These are phyloP conservation scores for Limosa lapponica DNA, from an alignment of 2,797 vertebrate genomes.

Conservation along the genomic window DNA sequence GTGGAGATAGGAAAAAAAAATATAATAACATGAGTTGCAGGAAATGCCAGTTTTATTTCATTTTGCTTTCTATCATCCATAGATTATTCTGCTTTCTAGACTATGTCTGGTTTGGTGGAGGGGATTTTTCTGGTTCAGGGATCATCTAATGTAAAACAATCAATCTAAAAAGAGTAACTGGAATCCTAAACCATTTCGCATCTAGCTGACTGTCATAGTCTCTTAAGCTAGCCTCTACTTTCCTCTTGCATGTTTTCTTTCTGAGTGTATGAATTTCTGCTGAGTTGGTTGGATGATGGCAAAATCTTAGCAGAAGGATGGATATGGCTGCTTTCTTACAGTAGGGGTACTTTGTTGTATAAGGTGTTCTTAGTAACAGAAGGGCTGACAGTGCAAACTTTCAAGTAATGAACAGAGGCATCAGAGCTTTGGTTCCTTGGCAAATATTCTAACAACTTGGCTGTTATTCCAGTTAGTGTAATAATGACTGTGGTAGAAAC, in stretches of 20 bases:
- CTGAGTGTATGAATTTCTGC: not conserved
- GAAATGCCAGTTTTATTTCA: not conserved
- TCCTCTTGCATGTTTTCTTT: not conserved
- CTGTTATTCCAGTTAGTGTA: not conserved
- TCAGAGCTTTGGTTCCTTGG: not conserved
- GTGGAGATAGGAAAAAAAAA: not conserved
- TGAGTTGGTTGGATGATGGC: not conserved
- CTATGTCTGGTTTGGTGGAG: not conserved
- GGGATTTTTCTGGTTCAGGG: not conserved
- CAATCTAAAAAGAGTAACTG: not conserved
- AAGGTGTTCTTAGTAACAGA: not conserved
- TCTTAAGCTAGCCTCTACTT: not conserved
- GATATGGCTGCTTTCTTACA: not conserved
- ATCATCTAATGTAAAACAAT: not conserved
- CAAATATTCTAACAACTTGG: not conserved
- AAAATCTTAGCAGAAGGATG: not conserved
- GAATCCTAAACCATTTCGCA: not conserved
- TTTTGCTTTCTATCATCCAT: not conserved
- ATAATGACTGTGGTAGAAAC: not conserved
- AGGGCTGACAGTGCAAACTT: not conserved
- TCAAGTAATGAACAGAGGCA: not conserved
- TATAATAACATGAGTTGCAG: rapidly evolving
- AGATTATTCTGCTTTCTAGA: not conserved
- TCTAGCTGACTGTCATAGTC: not conserved
- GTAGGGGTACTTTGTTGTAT: not conserved